A percentile compares a stretch with the other conserved stretches of the same genome.
These are phyloP conservation scores for Poecilia velifera DNA, from an alignment of 2,797 vertebrate genomes.

Conservation along the genomic window DNA sequence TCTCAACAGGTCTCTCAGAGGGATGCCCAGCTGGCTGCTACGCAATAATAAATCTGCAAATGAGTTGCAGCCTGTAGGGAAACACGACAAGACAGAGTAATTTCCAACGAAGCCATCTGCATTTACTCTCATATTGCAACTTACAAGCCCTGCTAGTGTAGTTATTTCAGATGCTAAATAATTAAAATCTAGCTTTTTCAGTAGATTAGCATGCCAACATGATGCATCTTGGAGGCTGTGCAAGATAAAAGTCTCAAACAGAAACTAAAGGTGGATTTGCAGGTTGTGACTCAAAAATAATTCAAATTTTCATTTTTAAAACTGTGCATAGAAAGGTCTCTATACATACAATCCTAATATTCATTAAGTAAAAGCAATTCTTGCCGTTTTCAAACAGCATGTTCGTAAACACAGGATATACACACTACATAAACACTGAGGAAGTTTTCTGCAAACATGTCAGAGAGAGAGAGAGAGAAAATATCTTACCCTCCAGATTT, in stretches of 20 bases:
- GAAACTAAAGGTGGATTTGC: not conserved
- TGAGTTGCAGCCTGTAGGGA: constrained; percentile 82
- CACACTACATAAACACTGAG: too few relatives aligned
- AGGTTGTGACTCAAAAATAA: not conserved
- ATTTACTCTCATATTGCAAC: not conserved
- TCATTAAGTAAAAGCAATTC: not conserved
- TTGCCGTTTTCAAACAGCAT: too few relatives aligned
- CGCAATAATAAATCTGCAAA: constrained; percentile 88
- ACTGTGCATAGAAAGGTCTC: not conserved
- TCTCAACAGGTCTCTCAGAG: constrained; percentile 88
- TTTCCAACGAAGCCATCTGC: not conserved
- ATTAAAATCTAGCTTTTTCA: not conserved
- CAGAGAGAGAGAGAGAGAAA: too few relatives aligned
- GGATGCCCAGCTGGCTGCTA: constrained; percentile 86
- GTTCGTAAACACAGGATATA: too few relatives aligned
- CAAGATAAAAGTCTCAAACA: not conserved
- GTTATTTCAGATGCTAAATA: not conserved
- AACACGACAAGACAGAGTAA: not conserved
- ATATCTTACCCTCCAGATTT: constrained; percentile 72
- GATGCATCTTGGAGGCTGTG: not conserved
- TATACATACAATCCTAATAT: not conserved
- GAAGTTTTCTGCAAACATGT: not conserved
- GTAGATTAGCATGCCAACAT: not conserved
- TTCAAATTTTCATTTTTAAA: not conserved
- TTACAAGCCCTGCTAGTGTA: not conserved